phyloP scores from a whole-genome alignment of 2,113 vertebrate genomes.

The Alces alces region DNA sequence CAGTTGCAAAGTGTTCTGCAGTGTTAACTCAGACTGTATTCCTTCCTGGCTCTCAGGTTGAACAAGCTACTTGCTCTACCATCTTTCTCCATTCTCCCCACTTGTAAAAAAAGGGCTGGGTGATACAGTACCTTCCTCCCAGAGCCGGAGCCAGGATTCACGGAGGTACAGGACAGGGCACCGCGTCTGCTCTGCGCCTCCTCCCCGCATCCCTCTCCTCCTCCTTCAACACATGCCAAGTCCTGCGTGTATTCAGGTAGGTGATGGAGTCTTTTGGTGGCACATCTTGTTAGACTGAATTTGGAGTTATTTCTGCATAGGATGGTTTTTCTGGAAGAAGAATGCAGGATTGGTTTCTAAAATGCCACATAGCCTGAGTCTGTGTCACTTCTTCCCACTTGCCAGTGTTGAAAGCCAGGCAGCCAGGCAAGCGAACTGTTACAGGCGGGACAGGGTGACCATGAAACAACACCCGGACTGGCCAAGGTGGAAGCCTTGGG shows the following conservation, averaged over 20 bases:
- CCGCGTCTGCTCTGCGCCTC: neutral
- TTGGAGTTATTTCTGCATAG: conserved; percentile 54
- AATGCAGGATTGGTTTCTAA: neutral
- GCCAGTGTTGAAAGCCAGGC: neutral
- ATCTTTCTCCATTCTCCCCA: neutral
- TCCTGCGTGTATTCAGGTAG: neutral
- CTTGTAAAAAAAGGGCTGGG: neutral
- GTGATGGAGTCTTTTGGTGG: conserved; percentile 34
- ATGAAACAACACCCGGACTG: neutral
- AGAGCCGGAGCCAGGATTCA: neutral
- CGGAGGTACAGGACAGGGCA: neutral
- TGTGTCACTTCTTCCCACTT: neutral
- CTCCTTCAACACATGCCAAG: neutral
- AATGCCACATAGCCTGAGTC: neutral
- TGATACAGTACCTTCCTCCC: neutral
- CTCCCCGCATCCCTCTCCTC: no score
- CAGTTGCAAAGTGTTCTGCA: neutral
- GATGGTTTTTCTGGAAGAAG: conserved; percentile 43
- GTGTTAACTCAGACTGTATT: neutral
- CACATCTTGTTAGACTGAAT: conserved; percentile 62
- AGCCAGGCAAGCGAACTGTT: neutral
- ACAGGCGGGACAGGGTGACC: conserved; percentile 32
- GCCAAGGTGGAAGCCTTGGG: neutral
- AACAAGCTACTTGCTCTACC: neutral
- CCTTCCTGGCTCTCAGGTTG: neutral